Evolutionary conservation across 2,797 vertebrate species (phyloP).

Genomic region (Hyperoplus immaculatus): DNA sequence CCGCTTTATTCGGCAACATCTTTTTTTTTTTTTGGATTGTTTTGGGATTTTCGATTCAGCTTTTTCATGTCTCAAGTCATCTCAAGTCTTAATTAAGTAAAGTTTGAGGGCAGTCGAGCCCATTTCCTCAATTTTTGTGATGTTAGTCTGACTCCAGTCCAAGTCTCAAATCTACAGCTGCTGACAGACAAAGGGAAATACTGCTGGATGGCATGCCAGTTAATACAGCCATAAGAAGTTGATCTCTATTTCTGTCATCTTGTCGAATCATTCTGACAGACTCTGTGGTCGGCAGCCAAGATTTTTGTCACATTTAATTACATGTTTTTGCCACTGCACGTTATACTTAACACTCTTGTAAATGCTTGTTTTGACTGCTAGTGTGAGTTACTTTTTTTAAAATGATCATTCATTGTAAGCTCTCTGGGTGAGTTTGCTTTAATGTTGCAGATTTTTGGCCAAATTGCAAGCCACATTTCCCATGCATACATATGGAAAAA

Average conservation of each 20-base stretch:
- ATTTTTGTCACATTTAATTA: constrained; percentile 18
- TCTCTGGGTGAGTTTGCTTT: not conserved
- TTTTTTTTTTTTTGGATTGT: not conserved
- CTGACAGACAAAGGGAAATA: not conserved
- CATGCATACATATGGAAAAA: not conserved
- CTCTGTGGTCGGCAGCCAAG: not conserved
- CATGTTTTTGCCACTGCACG: not conserved
- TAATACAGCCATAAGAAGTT: not conserved
- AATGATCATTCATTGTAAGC: not conserved
- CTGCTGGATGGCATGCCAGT: not conserved
- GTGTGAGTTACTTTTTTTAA: not conserved
- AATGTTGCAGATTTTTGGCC: not conserved
- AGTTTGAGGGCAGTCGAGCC: not conserved
- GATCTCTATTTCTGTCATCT: not conserved
- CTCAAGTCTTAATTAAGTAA: not conserved
- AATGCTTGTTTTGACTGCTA: not conserved
- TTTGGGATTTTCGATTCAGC: not conserved
- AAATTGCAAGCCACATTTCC: not conserved
- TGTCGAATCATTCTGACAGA: not conserved
- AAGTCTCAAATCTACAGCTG: not conserved
- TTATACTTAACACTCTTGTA: not conserved
- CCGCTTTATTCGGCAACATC: not conserved
- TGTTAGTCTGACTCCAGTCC: not conserved
- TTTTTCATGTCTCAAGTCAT: not conserved
- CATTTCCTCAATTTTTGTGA: not conserved